phyloP scores from a whole-genome alignment of 2,888 invertebrate genomes.

The Willowsia nigromaculata region DNA sequence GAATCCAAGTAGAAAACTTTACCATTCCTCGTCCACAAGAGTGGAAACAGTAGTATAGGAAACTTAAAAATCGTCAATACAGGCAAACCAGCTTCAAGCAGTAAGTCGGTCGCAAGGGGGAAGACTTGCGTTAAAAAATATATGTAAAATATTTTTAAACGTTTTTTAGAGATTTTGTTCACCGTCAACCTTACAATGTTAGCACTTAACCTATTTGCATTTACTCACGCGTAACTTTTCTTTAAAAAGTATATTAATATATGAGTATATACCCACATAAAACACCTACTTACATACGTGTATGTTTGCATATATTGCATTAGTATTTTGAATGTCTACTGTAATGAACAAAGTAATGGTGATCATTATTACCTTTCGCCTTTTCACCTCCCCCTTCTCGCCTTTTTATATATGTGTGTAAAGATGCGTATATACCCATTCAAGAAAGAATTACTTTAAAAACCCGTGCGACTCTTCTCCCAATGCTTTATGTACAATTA shows the following conservation, averaged over 20 bases:
- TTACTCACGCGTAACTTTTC: no score
- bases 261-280: neutral
- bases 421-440: neutral
- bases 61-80: neutral
- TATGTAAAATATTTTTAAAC: no score
- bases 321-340: neutral
- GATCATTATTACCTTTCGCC: slow-evolving; percentile 58
- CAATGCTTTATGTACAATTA: slow-evolving; percentile 52
- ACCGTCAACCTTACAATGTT: no score
- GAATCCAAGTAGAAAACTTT: neutral
- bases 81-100: neutral
- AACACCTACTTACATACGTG: neutral
- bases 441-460: neutral
- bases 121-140: no score
- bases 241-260: no score
- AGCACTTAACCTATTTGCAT: no score
- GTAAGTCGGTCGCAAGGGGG: neutral
- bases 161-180: no score
- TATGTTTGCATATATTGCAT: neutral
- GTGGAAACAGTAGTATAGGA: neutral
- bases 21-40: no score
- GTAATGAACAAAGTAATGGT: slow-evolving; percentile 40
- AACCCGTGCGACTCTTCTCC: slow-evolving; percentile 32
- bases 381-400: slow-evolving; percentile 50
- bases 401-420: neutral